Evolutionary conservation across 2,888 invertebrate species (phyloP).

Genomic region (Brachypterus glaber): DNA sequence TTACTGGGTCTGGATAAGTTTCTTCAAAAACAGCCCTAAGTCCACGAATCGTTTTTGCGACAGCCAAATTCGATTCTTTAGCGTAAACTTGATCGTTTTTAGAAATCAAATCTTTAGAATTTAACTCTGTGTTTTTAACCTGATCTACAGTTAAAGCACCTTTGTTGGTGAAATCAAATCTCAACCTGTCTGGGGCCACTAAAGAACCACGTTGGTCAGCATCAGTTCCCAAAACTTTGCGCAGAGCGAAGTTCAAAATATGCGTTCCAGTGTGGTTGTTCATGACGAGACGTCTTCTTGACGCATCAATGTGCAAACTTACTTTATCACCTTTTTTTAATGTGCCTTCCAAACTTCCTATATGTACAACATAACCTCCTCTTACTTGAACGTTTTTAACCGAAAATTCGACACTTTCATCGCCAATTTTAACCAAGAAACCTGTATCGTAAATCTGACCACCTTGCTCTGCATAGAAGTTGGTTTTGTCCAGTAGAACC

Average conservation of each 20-base stretch:
- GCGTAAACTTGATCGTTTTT: slow-evolving; percentile 60
- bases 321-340: slow-evolving; percentile 80
- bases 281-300: slow-evolving; percentile 87
- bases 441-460: slow-evolving; percentile 98
- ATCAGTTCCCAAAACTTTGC: slow-evolving; percentile 81
- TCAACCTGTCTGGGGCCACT: slow-evolving; percentile 90
- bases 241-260: slow-evolving; percentile 86
- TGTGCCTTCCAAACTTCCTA: slow-evolving; percentile 78
- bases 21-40: slow-evolving; percentile 97
- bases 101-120: slow-evolving; percentile 59
- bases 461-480: slow-evolving; percentile 98
- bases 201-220: slow-evolving; percentile 95
- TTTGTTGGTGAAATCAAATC: slow-evolving; percentile 96
- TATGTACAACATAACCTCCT: slow-evolving; percentile 92
- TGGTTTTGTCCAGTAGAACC: slow-evolving; percentile 80
- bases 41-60: slow-evolving; percentile 87
- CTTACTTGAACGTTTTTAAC: slow-evolving; percentile 91
- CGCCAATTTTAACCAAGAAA: slow-evolving; percentile 69
- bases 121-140: slow-evolving; percentile 75
- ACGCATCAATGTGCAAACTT: slow-evolving; percentile 70
- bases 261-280: slow-evolving; percentile 98
- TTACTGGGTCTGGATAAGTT: slow-evolving; percentile 94
- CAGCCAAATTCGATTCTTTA: slow-evolving; percentile 69
- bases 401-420: slow-evolving; percentile 82
- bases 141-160: slow-evolving; percentile 82